phyloP scores from a whole-genome alignment of 2,797 vertebrate species.

The Crenichthys baileyi region DNA sequence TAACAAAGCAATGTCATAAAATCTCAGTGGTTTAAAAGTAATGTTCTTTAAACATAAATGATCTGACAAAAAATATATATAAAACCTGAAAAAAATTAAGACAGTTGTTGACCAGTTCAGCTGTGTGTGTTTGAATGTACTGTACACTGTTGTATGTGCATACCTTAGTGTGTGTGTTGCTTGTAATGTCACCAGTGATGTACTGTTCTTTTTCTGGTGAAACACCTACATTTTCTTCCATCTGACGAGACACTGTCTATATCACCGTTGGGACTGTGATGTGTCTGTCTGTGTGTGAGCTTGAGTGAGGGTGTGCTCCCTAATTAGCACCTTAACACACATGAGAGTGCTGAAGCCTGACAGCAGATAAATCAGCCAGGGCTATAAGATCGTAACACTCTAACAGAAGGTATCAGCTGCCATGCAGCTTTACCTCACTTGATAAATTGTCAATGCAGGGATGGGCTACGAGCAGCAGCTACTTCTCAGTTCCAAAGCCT shows the following conservation, averaged over 20 bases:
- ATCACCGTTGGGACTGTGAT: slow-evolving; percentile 56
- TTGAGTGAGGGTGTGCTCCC: slow-evolving; percentile 43
- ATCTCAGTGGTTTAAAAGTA: no score
- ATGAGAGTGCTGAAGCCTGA: slow-evolving; percentile 73
- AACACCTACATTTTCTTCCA: slow-evolving; percentile 72
- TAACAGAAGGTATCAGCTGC: slow-evolving; percentile 65
- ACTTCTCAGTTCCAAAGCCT: slow-evolving; percentile 36
- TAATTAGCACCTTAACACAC: slow-evolving; percentile 83
- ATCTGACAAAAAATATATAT: slow-evolving; percentile 41
- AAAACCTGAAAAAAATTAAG: slow-evolving; percentile 13
- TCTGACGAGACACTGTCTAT: slow-evolving; percentile 75
- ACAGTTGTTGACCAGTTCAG: slow-evolving; percentile 21
- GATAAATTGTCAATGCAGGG: slow-evolving; percentile 65
- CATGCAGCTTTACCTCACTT: slow-evolving; percentile 63
- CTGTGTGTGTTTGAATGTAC: slow-evolving; percentile 9
- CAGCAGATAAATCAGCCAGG: slow-evolving; percentile 79
- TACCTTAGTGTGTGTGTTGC: slow-evolving; percentile 36
- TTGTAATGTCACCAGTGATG: slow-evolving; percentile 77
- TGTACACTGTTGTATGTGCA: neutral
- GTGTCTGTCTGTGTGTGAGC: slow-evolving; percentile 28
- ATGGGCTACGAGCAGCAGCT: slow-evolving; percentile 42
- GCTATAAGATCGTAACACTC: slow-evolving; percentile 70
- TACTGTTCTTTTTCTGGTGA: slow-evolving; percentile 71
- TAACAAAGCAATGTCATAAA: no score
- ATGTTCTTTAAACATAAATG: slow-evolving; percentile 22